These are phyloP conservation scores for Junco hyemalis DNA, from an alignment of 2,113 vertebrate species.

Conservation along the genomic window DNA sequence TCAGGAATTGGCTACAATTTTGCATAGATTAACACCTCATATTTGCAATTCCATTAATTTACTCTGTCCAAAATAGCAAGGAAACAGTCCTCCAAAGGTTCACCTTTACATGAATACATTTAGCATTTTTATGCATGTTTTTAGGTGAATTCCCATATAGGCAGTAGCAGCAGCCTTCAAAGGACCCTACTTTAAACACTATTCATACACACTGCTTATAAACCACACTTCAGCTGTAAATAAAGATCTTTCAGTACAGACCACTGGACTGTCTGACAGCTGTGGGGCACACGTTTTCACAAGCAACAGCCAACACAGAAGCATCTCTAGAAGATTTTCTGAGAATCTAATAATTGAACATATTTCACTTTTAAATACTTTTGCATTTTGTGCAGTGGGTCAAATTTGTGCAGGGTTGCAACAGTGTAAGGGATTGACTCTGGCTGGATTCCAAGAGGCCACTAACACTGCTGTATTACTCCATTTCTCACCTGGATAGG, in stretches of 20 bases:
- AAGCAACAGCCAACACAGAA: background rate
- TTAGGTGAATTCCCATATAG: background rate
- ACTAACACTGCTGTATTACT: background rate
- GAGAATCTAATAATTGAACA: background rate
- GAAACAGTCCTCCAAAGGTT: background rate
- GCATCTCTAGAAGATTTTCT: background rate
- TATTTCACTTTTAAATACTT: background rate
- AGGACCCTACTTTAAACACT: background rate
- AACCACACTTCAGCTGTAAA: background rate
- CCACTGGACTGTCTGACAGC: background rate
- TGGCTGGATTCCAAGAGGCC: background rate
- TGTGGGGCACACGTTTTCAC: rapidly evolving
- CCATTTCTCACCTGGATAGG: background rate
- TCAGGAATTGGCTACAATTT: background rate
- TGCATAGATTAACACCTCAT: background rate
- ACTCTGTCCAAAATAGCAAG: background rate
- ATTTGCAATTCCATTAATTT: background rate
- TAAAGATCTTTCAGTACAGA: background rate
- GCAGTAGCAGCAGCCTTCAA: background rate
- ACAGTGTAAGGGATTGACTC: rapidly evolving
- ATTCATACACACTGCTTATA: background rate
- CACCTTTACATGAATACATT: background rate
- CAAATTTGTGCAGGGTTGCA: background rate
- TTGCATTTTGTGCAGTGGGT: background rate
- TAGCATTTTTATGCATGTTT: background rate